Percentiles rank a stretch among this genome's conserved stretches.
Conservation (phyloP, 2,797 vertebrate genomes). For the Ctenopoma multispine region DNA sequence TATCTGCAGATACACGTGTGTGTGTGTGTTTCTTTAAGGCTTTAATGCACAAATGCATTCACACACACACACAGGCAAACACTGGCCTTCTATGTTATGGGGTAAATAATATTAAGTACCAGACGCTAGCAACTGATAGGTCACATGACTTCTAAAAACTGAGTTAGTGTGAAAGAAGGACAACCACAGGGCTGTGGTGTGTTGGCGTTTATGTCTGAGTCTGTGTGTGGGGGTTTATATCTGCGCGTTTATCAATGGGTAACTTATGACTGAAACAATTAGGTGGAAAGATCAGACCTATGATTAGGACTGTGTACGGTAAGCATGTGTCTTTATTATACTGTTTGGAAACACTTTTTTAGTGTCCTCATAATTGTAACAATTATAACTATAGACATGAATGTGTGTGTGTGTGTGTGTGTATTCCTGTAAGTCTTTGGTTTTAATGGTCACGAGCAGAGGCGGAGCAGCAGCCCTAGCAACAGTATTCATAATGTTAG, state of each 20-base stretch:
- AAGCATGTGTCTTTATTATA: not conserved
- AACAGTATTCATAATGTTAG: too few relatives aligned
- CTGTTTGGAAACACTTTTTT: too few relatives aligned
- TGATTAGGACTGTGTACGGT: not conserved
- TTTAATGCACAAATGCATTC: not conserved
- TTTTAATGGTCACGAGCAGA: not conserved
- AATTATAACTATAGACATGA: too few relatives aligned
- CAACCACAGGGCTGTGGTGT: conserved; percentile 20
- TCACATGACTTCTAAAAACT: conserved; percentile 24
- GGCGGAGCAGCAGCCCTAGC: not conserved
- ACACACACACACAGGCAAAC: not conserved
- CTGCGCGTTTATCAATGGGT: conserved; percentile 2
- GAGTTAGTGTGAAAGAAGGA: too few relatives aligned
- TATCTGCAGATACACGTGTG: not conserved
- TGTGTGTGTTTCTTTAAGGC: not conserved
- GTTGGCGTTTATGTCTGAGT: conserved; percentile 1
- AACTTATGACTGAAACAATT: conserved; percentile 26
- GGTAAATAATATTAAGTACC: not conserved
- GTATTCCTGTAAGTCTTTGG: conserved; percentile 34
- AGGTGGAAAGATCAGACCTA: conserved; percentile 34
- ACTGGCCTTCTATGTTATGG: too few relatives aligned
- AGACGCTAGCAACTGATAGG: conserved; percentile 1
- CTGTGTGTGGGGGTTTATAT: not conserved
- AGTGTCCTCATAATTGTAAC: too few relatives aligned
- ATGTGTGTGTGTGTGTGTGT: conserved; percentile 3